Base-by-base conservation (phyloP, 1,140 invertebrate genomes). In the Cyphomyrmex costatus region DNA sequence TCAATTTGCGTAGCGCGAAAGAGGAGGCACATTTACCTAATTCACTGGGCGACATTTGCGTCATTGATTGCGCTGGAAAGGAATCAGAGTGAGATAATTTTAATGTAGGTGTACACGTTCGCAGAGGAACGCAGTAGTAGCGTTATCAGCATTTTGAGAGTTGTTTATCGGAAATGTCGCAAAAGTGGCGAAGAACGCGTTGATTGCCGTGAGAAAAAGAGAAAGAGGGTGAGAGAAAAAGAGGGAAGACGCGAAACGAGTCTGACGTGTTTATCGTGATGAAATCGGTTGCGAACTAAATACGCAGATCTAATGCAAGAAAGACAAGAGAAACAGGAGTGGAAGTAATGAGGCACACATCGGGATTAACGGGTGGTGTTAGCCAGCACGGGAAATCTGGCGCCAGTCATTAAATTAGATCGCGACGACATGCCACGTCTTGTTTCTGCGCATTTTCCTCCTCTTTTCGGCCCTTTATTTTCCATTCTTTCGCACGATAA, bases 391-490 rank as follows among this genome's bases (percentile, higher is more conserved):
- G 79, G 68, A 87, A 91, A 90, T 85, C 74, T 91, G 89, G 84
- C 90, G 89, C 90, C 89, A 85, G 89, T 42, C 87, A 89, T 87
- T 91, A 91, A 91, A 91, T 91, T 89, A 87, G 87, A 73, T 58
- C 79, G 36, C 79, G 36, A 56, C 71, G 76, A 89, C 85, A 78
- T 79, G 89, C 27, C 73, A 46, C 53, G 85, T 80, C 80, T 71
- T 65, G 42, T 61, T 71, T 60, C 33, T 36, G 16, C 49, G 53
- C 51, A 63, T 79, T 60, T 53, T 73, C 74, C 74, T 74, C 83
- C 63, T 61, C 49, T 79, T 58, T 77, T 74, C 77, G n/a, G 58
- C 19, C 65, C 76, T 83, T 74, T 19, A 51, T 51, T 85, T 85
- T 68, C 7, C 30, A 61, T 19, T 51, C 19, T 21, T 68, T 49